Percentiles rank a stretch among this genome's conserved stretches.
Conservation (phyloP, 2,797 vertebrate genomes). For the Centroberyx gerrardi region DNA sequence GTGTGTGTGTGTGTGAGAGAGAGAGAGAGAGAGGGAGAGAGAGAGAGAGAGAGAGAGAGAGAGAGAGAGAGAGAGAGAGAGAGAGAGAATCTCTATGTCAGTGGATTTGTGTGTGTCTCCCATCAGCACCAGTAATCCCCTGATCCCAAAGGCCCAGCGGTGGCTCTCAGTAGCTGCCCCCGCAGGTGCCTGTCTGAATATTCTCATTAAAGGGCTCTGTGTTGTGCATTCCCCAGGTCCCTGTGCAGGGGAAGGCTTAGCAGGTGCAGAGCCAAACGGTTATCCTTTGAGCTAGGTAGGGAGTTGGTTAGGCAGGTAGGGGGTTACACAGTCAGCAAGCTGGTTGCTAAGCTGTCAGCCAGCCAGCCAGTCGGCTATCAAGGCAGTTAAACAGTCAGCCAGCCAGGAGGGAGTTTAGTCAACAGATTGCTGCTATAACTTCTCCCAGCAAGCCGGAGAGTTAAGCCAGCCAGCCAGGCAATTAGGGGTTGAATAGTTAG, state of each 20-base stretch:
- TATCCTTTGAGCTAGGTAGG: constrained; percentile 38
- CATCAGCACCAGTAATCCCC: constrained; percentile 46
- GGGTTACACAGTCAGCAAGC: constrained; percentile 42
- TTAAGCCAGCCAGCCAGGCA: constrained; percentile 28
- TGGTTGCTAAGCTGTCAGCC: constrained; percentile 21
- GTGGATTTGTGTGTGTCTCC: constrained; percentile 38
- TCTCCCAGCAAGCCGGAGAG: constrained; percentile 22
- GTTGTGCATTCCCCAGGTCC: constrained; percentile 51
- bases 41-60: constrained; percentile 8
- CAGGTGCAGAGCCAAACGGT: constrained; percentile 49
- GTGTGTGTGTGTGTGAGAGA: background rate
- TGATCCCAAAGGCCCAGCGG: constrained; percentile 52
- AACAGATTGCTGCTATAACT: constrained; percentile 28
- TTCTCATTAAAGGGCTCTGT: constrained; percentile 60
- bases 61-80: background rate
- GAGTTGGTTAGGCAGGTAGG: constrained; percentile 29
- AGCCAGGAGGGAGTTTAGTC: background rate
- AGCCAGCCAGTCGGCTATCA: background rate
- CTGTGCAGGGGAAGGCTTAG: constrained; percentile 28
- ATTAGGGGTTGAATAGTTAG: constrained; percentile 40
- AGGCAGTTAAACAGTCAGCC: constrained; percentile 10
- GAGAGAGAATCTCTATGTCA: constrained; percentile 19
- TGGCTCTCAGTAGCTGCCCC: constrained; percentile 45
- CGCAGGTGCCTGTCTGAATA: constrained; percentile 62
- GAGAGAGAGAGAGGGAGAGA: constrained; percentile 5